Conservation (phyloP, 2,797 vertebrate species). For the Melanotaenia maccullochi region DNA sequence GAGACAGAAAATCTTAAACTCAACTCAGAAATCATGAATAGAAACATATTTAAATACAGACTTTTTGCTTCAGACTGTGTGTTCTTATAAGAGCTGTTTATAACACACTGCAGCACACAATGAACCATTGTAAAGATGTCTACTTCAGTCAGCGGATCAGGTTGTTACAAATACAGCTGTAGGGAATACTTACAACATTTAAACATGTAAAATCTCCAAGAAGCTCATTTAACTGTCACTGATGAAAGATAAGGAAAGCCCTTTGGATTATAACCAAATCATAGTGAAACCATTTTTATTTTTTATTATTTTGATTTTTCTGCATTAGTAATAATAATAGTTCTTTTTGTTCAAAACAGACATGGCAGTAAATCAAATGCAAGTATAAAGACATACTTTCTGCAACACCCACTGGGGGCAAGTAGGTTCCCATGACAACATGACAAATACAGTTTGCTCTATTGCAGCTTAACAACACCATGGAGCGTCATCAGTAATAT, state of each 20-base stretch:
- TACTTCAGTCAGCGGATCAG: background rate
- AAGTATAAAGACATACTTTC: background rate
- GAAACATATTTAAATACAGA: background rate
- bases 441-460: background rate
- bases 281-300: too few relatives aligned
- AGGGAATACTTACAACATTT: background rate
- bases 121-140: background rate
- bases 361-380: too few relatives aligned
- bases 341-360: background rate
- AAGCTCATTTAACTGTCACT: background rate
- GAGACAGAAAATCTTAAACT: background rate
- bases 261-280: too few relatives aligned
- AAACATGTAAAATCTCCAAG: background rate
- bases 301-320: background rate
- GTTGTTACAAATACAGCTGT: background rate
- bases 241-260: background rate
- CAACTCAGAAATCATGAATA: background rate
- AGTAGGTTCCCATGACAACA: too few relatives aligned
- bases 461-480: too few relatives aligned
- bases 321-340: background rate
- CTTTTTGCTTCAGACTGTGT: background rate
- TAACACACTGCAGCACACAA: background rate
- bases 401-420: too few relatives aligned
- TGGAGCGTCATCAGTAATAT: too few relatives aligned
- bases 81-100: background rate